Conservation (phyloP, 2,113 vertebrate genomes). For the Fukomys damarensis region DNA sequence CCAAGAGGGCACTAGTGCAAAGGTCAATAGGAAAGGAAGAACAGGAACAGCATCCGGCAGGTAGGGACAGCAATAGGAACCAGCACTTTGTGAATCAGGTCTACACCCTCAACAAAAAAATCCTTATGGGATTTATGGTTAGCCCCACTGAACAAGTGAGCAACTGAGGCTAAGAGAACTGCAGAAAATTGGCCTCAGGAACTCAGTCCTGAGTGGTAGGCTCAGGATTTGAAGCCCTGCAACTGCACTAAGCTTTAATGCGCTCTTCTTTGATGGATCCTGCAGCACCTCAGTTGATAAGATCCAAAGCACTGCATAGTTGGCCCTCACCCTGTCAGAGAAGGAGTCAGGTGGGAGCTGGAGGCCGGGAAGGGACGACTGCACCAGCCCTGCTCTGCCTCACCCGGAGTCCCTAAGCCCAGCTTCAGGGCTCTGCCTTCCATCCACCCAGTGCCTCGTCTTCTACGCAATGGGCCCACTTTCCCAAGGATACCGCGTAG, state of each 20-base stretch:
- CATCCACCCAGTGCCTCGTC: background rate
- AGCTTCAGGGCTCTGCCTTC: background rate
- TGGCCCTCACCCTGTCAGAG: background rate
- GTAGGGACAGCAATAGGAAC: background rate
- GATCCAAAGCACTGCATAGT: background rate
- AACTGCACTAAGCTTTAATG: background rate
- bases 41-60: background rate
- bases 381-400: background rate
- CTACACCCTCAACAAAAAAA: background rate
- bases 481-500: conserved; percentile 96
- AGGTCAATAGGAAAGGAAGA: background rate
- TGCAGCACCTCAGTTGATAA: background rate
- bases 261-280: background rate
- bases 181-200: background rate
- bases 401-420: background rate
- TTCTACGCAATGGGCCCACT: background rate
- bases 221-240: background rate
- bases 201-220: background rate
- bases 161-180: conserved; percentile 3
- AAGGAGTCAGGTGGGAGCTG: background rate
- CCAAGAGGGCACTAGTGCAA: background rate
- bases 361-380: background rate
- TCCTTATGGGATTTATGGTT: background rate
- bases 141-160: background rate
- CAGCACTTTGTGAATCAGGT: background rate